A percentile compares a stretch with the other conserved stretches of the same genome.
These are phyloP conservation scores for Cyclura pinguis DNA, from an alignment of 2,797 vertebrate species.

Conservation along the genomic window DNA sequence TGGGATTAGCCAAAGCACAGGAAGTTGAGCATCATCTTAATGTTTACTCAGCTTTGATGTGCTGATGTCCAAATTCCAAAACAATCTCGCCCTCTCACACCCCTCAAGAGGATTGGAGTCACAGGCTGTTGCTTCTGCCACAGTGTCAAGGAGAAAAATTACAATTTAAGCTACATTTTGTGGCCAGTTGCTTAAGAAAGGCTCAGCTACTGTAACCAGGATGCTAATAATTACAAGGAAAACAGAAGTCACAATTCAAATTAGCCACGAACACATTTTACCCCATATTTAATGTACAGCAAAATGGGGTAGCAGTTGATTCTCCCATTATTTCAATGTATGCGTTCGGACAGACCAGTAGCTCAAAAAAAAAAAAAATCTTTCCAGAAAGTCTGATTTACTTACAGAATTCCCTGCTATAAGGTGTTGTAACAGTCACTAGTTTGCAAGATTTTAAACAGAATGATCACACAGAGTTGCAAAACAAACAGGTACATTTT, in stretches of 20 bases:
- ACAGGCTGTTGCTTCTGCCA: neutral
- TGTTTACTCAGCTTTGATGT: constrained; percentile 70
- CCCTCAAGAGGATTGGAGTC: constrained; percentile 13
- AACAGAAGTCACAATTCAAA: neutral
- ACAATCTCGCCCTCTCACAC: constrained; percentile 43
- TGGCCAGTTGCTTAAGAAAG: neutral
- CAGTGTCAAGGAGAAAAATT: constrained; percentile 18
- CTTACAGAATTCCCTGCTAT: neutral
- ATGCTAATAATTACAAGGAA: too few species aligned
- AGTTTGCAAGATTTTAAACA: neutral
- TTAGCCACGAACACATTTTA: neutral
- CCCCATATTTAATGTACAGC: neutral
- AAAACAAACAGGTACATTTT: too few species aligned
- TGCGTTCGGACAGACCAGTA: neutral
- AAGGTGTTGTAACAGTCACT: too few species aligned
- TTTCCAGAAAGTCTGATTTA: neutral
- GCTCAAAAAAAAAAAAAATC: neutral
- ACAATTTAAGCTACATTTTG: neutral
- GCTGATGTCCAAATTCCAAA: constrained; percentile 60
- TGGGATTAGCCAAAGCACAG: constrained; percentile 63
- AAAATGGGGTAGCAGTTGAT: neutral
- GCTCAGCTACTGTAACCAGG: neutral
- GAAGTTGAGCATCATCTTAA: constrained; percentile 70
- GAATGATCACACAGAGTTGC: neutral
- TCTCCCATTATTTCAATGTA: too few species aligned